A percentile compares a stretch with the other conserved stretches of the same genome.
These are phyloP conservation scores for Acrobasis suavella DNA, from an alignment of 2,888 invertebrate species.

Conservation along the genomic window DNA sequence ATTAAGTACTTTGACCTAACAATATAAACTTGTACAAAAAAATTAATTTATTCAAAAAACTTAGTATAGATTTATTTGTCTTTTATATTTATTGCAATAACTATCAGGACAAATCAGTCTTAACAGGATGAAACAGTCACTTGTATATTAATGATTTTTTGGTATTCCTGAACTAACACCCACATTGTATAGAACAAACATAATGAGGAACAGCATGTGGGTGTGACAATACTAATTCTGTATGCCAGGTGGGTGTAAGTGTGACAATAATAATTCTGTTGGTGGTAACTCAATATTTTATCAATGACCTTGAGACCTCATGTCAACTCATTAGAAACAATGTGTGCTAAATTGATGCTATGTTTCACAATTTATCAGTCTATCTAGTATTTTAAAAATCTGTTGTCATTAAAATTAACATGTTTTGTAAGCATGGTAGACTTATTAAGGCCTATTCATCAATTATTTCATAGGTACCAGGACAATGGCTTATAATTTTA, in stretches of 20 bases:
- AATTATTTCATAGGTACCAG: no score
- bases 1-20: no score
- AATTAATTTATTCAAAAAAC: no score
- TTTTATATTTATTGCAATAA: no score
- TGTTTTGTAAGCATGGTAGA: no score
- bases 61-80: no score
- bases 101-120: background rate
- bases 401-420: no score
- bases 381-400: no score
- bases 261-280: background rate
- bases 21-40: no score
- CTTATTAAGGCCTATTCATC: no score
- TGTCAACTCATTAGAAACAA: background rate
- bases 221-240: background rate
- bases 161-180: background rate
- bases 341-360: background rate
- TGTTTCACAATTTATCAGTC: background rate
- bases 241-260: constrained; percentile 2
- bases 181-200: background rate
- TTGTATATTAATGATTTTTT: background rate
- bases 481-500: no score
- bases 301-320: constrained; percentile 1
- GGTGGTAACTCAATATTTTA: background rate
- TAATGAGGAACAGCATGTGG: background rate
- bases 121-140: background rate